These are phyloP conservation scores for Zophobas morio DNA, from an alignment of 1,140 invertebrate genomes.

Conservation along the genomic window DNA sequence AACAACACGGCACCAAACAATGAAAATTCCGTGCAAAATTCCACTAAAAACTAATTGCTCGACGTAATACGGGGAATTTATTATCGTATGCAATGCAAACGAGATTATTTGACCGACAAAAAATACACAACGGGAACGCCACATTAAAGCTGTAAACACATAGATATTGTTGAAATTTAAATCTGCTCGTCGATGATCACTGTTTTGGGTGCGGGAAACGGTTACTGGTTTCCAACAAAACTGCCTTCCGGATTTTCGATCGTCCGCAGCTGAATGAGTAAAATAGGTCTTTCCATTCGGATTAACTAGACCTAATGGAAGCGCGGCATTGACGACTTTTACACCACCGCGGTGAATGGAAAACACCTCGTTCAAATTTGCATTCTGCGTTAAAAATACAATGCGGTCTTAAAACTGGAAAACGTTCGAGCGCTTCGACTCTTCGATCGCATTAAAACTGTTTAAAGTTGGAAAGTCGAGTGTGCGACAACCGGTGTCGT, in stretches of 20 bases:
- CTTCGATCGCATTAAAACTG: background rate
- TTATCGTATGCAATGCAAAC: background rate
- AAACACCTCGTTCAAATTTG: background rate
- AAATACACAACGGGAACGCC: slow-evolving; percentile 9
- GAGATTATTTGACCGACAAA: background rate
- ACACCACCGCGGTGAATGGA: background rate
- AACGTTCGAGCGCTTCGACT: too few relatives aligned
- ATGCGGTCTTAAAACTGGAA: too few relatives aligned
- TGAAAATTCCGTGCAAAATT: background rate
- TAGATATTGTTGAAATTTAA: slow-evolving; percentile 24
- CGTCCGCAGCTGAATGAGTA: slow-evolving; percentile 26
- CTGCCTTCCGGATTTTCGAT: slow-evolving; percentile 25
- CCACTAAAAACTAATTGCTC: background rate
- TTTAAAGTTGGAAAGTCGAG: background rate
- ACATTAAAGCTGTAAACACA: slow-evolving; percentile 20
- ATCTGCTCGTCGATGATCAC: background rate
- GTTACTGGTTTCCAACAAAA: slow-evolving; percentile 7
- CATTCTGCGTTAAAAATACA: too few relatives aligned
- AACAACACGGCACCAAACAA: background rate
- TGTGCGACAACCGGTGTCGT: background rate
- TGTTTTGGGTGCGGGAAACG: slow-evolving; percentile 5
- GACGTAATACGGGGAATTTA: background rate
- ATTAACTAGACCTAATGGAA: slow-evolving; percentile 34
- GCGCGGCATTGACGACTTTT: slow-evolving; percentile 14
- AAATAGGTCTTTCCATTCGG: slow-evolving; percentile 26